A percentile compares a stretch with the other conserved stretches of the same genome.
Evolutionary conservation across 2,113 vertebrate genomes (phyloP).

Genomic region (Muntiacus muntjak): DNA sequence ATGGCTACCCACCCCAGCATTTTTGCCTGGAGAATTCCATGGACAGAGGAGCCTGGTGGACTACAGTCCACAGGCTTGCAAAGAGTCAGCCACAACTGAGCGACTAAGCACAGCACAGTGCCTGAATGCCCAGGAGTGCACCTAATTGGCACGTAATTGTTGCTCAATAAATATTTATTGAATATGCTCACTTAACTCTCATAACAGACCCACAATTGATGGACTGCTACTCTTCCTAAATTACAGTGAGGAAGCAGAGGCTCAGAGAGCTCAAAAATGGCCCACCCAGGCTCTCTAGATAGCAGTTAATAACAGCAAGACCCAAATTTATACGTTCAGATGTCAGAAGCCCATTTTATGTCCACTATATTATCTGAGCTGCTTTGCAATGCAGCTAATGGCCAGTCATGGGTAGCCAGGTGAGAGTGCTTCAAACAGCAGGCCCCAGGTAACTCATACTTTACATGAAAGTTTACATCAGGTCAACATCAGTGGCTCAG

Average conservation of each 20-base stretch:
- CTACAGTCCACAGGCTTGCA: neutral
- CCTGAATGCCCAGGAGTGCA: neutral
- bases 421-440: neutral
- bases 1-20: neutral
- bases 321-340: neutral
- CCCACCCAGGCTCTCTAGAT: neutral
- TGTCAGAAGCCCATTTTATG: neutral
- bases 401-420: neutral
- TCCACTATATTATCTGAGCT: fast-evolving
- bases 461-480: neutral
- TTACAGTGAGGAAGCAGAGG: neutral
- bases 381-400: neutral
- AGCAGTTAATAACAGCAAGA: neutral
- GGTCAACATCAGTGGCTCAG: neutral
- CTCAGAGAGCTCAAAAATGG: neutral
- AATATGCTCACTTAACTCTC: neutral
- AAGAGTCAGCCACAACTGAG: neutral
- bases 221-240: neutral
- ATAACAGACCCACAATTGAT: neutral
- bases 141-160: neutral
- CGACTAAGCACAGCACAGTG: neutral
- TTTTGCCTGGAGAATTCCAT: neutral
- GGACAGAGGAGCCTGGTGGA: neutral
- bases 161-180: neutral
- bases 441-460: neutral